These are phyloP conservation scores for Protonemura montana DNA, from an alignment of 2,888 invertebrate genomes.

Conservation along the genomic window DNA sequence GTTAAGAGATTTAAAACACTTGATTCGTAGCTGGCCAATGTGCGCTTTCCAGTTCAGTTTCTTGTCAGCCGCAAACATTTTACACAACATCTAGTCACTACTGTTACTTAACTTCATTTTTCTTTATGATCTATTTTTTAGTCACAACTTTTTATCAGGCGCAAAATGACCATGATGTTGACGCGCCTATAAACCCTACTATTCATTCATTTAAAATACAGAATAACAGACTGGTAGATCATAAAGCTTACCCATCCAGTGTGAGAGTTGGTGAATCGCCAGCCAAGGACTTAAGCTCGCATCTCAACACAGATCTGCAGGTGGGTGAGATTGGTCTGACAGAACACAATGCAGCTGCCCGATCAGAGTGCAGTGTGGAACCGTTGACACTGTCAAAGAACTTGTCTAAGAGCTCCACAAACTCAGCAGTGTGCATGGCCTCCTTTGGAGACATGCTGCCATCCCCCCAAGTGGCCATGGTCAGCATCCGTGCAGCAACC, in stretches of 20 bases:
- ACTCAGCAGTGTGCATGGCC: constrained; percentile 21
- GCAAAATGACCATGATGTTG: too few species aligned
- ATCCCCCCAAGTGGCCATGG: background rate
- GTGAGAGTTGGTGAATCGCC: background rate
- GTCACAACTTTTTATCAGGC: too few species aligned
- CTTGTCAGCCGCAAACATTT: too few species aligned
- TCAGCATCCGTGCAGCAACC: constrained; percentile 35
- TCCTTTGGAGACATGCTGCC: background rate
- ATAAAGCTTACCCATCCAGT: constrained; percentile 27
- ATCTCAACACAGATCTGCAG: constrained; percentile 8
- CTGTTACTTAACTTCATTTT: too few species aligned
- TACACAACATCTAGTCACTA: too few species aligned
- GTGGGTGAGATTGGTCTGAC: background rate
- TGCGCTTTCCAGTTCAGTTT: too few species aligned
- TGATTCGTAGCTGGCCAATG: too few species aligned
- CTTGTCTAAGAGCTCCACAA: background rate
- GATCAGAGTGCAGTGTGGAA: constrained; percentile 17
- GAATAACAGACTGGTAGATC: background rate
- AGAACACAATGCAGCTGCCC: background rate
- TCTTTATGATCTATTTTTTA: too few species aligned
- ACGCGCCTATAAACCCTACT: too few species aligned
- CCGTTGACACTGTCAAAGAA: constrained; percentile 32
- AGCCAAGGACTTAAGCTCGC: background rate
- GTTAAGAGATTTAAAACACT: too few species aligned
- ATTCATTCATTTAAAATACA: too few species aligned